Conservation (phyloP, 1,140 invertebrate species). For the Paraescarpia echinospica region DNA sequence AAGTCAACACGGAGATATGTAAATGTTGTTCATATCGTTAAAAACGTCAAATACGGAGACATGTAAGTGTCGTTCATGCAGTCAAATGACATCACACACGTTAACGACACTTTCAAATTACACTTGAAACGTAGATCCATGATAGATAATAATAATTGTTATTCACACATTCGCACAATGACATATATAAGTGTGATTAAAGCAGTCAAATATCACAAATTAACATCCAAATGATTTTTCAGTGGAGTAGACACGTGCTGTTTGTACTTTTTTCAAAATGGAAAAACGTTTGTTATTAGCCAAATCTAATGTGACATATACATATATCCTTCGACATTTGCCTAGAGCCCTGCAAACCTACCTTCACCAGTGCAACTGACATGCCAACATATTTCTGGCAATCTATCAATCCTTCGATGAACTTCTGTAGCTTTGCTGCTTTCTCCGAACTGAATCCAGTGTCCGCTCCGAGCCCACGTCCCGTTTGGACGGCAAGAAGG, state of each 20-base stretch:
- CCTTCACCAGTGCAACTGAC: conserved; percentile 12
- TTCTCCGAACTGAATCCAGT: not conserved
- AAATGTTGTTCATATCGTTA: too few species aligned
- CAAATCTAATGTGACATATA: not conserved
- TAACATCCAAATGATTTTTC: not conserved
- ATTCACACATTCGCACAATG: too few species aligned
- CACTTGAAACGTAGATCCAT: too few species aligned
- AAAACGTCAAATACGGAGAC: too few species aligned
- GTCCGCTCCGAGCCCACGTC: not conserved
- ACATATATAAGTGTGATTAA: too few species aligned
- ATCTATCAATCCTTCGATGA: not conserved
- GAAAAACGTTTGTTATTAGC: not conserved
- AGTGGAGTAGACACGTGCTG: not conserved
- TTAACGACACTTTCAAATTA: too few species aligned
- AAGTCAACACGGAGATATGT: not conserved
- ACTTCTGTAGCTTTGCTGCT: not conserved
- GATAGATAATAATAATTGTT: too few species aligned
- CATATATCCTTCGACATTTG: not conserved
- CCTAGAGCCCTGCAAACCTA: not conserved
- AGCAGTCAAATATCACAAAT: too few species aligned
- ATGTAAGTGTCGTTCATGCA: too few species aligned
- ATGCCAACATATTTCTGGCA: conserved; percentile 1
- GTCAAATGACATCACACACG: too few species aligned
- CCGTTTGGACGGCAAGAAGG: not conserved
- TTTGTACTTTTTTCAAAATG: not conserved